Evolutionary conservation across 1,140 invertebrate genomes (phyloP).

Genomic region (Eupeodes corollae): DNA sequence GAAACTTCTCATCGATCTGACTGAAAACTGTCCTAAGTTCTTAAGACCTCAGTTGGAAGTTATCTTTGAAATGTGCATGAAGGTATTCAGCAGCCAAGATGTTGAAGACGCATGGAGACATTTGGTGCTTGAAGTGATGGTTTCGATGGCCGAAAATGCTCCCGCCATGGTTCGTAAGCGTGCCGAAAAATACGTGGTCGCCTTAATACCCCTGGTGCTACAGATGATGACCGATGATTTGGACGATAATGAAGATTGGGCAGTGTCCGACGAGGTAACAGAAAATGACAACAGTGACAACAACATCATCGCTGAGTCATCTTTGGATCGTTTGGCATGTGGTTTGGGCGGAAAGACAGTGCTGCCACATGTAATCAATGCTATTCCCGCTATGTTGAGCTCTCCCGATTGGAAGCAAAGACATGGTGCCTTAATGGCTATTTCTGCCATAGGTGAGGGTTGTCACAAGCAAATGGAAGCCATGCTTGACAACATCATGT

Average conservation of each 20-base stretch:
- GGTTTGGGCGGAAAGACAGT: slow-evolving; percentile 92
- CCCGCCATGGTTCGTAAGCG: slow-evolving; percentile 91
- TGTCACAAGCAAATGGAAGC: slow-evolving; percentile 96
- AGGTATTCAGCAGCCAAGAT: slow-evolving; percentile 64
- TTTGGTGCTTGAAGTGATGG: slow-evolving; percentile 84
- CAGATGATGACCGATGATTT: slow-evolving; percentile 97
- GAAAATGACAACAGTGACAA: slow-evolving; percentile 84
- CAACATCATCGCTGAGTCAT: slow-evolving; percentile 89
- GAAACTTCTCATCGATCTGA: slow-evolving; percentile 86
- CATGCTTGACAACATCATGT: slow-evolving; percentile 81
- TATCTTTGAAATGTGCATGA: slow-evolving; percentile 87
- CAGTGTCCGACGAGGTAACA: slow-evolving; percentile 60
- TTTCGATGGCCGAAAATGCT: slow-evolving; percentile 88
- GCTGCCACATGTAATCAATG: slow-evolving; percentile 75
- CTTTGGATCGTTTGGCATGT: slow-evolving; percentile 91
- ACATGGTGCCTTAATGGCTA: slow-evolving; percentile 95
- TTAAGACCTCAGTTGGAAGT: slow-evolving; percentile 71
- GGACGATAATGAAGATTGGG: slow-evolving; percentile 83
- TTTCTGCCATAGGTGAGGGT: slow-evolving; percentile 96
- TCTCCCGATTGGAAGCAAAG: slow-evolving; percentile 74
- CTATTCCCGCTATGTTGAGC: slow-evolving; percentile 78
- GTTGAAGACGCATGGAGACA: slow-evolving; percentile 79
- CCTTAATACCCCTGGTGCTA: slow-evolving; percentile 70
- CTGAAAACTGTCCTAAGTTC: slow-evolving; percentile 87
- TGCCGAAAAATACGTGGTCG: slow-evolving; percentile 64